Evolutionary conservation across 2,888 invertebrate genomes (phyloP), one percentile per base, ranked within the genome.

Genomic region (Itoplectis maculator): DNA sequence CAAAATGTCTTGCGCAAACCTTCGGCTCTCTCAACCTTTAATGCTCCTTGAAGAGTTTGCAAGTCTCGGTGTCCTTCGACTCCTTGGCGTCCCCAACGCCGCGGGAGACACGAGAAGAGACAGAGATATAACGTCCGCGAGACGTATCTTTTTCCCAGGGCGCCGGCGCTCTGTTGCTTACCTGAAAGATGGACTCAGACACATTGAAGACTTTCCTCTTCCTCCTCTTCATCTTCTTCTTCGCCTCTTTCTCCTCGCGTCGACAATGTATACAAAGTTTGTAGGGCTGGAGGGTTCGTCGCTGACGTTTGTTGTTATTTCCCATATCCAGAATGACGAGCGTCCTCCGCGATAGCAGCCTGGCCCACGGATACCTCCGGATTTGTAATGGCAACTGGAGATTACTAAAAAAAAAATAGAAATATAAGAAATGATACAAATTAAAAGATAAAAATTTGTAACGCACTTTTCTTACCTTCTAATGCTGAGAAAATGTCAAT

Each of bases 11-110:
- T 29, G n/a, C 5, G n/a, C 45, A 47, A 13, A 29, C 29, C 66
- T 45, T 66, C 23, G n/a, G 47, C 47, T 66, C 23, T 66, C 23
- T 66, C 40, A 40, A 40, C 15, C 40, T 47, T 66, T 47, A 66
- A 66, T 66, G 45, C 66, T 23, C 47, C 47, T 47, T 29, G 66
- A 66, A 66, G 47, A 66, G 61, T 61, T 61, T 35, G 40, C 37
- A 61, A 61, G 15, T 61, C 37, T 61, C 29, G 56, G 29, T n/a
- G n/a, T 56, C 15, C 35, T 35, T 37, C 37, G 61, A 61, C 61
- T 40, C 23, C 18, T 61, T 61, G 37, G 37, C 23, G 35, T 56
- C 56, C 11, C 5, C 29, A 5, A 3, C 29, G 56, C 13, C 29
- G 13, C 13, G 35, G n/a, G 29, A 56, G 29, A 29, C 20, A 29